Evolutionary conservation across 2,797 vertebrate genomes (phyloP).

Genomic region (Luscinia megarhynchos): DNA sequence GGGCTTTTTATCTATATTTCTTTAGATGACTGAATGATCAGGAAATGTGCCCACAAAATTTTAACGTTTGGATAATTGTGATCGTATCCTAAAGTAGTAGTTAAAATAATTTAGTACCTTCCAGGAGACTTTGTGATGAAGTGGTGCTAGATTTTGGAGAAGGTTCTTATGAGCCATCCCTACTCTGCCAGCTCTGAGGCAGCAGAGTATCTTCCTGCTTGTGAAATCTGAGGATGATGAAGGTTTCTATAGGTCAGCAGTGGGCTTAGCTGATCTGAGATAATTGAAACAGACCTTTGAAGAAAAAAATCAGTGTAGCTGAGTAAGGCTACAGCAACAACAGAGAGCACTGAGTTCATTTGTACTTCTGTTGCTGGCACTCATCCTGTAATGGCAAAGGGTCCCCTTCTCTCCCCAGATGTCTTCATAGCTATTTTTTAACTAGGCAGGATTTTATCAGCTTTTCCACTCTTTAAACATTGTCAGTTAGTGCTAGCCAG

Average conservation of each 20-base stretch:
- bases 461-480: slow-evolving; percentile 39
- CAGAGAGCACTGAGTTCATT: not conserved
- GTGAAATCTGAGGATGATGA: not conserved
- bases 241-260: not conserved
- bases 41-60: not conserved
- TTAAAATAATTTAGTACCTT: not conserved
- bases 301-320: not conserved
- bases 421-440: not conserved
- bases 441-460: slow-evolving; percentile 26
- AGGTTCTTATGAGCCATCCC: fast-evolving
- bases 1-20: not conserved
- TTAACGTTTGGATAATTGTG: not conserved
- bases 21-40: not conserved
- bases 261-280: not conserved
- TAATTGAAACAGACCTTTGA: not conserved
- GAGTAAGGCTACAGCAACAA: not conserved
- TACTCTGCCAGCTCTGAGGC: not conserved
- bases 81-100: not conserved
- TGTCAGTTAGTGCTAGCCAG: slow-evolving; percentile 36
- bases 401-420: not conserved
- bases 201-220: not conserved
- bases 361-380: not conserved
- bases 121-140: not conserved
- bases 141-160: not conserved
- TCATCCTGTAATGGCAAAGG: not conserved